A percentile compares a stretch with the other conserved stretches of the same genome.
phyloP scores from a whole-genome alignment of 1,140 invertebrate genomes.

The Aphaenogaster rudis region DNA sequence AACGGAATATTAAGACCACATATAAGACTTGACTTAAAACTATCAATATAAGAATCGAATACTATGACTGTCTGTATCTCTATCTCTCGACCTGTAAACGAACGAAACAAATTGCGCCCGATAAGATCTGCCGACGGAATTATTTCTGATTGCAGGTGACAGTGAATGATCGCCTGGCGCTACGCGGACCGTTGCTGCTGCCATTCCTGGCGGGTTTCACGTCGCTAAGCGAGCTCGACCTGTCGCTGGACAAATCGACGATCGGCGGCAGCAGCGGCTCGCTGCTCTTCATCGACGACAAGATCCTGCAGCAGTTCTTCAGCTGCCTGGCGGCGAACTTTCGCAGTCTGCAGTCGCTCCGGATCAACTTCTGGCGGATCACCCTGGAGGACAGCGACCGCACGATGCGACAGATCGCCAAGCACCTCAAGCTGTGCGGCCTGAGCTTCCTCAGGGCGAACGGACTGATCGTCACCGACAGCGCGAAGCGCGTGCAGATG shows the following conservation, averaged over 20 bases:
- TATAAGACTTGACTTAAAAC: too few relatives aligned
- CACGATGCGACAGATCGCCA: slow-evolving; percentile 84
- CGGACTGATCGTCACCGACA: slow-evolving; percentile 83
- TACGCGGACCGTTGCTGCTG: slow-evolving; percentile 86
- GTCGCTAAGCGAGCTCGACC: slow-evolving; percentile 86
- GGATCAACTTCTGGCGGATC: slow-evolving; percentile 85
- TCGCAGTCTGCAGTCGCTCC: slow-evolving; percentile 82
- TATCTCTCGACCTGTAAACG: not conserved
- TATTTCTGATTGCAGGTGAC: slow-evolving; percentile 81
- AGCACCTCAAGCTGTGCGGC: slow-evolving; percentile 82
- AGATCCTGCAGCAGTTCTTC: slow-evolving; percentile 85
- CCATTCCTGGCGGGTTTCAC: slow-evolving; percentile 87
- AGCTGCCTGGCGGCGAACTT: slow-evolving; percentile 83
- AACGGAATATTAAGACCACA: too few relatives aligned
- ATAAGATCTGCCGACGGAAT: slow-evolving; percentile 30
- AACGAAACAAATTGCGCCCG: slow-evolving; percentile 16
- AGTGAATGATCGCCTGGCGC: slow-evolving; percentile 85
- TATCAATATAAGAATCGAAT: too few relatives aligned
- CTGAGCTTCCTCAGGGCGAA: slow-evolving; percentile 83
- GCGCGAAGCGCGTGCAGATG: slow-evolving; percentile 80
- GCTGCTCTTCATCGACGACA: slow-evolving; percentile 85
- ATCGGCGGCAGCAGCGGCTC: slow-evolving; percentile 82
- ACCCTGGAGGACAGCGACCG: slow-evolving; percentile 84
- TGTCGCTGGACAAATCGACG: slow-evolving; percentile 85
- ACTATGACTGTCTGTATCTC: too few relatives aligned